These are phyloP conservation scores for Rhinoderma darwinii DNA, from an alignment of 2,113 vertebrate species.

Conservation along the genomic window DNA sequence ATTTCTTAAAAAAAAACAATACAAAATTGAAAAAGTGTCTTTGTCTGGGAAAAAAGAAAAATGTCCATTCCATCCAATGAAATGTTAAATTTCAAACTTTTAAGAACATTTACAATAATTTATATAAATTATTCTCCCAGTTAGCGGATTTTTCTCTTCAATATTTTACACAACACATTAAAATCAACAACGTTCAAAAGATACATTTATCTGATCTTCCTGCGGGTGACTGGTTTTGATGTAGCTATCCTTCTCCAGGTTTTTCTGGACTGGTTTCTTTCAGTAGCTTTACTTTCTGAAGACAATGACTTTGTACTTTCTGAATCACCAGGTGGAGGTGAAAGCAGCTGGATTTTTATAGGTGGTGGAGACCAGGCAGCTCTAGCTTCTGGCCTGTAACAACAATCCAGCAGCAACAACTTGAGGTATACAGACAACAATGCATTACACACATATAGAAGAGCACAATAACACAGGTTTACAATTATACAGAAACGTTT, in stretches of 20 bases:
- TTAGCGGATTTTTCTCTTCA: constrained; percentile 72
- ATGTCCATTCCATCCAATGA: constrained; percentile 71
- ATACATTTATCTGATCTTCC: constrained; percentile 83
- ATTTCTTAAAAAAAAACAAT: constrained; percentile 85
- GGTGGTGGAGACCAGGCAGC: constrained; percentile 73
- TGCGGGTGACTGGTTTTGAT: constrained; percentile 86
- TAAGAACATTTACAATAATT: constrained; percentile 85
- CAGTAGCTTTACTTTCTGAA: constrained; percentile 62
- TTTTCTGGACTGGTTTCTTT: constrained; percentile 73
- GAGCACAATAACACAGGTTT: too few species aligned
- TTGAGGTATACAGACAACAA: neutral
- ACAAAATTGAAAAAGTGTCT: constrained; percentile 82
- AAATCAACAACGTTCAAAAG: constrained; percentile 68
- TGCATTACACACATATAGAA: neutral
- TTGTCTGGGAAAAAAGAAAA: constrained; percentile 71
- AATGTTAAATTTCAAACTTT: constrained; percentile 76
- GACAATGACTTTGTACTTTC: constrained; percentile 69
- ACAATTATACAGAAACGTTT: too few species aligned
- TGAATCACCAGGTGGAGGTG: constrained; percentile 74
- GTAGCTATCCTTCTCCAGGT: constrained; percentile 79
- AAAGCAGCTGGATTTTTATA: constrained; percentile 81
- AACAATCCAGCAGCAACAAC: constrained; percentile 15
- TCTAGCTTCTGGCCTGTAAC: constrained; percentile 72
- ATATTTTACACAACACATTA: constrained; percentile 73
- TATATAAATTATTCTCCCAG: constrained; percentile 85